Percentiles rank a stretch among this genome's conserved stretches.
Evolutionary conservation across 2,113 vertebrate genomes (phyloP).

Genomic region (Myodes glareolus): DNA sequence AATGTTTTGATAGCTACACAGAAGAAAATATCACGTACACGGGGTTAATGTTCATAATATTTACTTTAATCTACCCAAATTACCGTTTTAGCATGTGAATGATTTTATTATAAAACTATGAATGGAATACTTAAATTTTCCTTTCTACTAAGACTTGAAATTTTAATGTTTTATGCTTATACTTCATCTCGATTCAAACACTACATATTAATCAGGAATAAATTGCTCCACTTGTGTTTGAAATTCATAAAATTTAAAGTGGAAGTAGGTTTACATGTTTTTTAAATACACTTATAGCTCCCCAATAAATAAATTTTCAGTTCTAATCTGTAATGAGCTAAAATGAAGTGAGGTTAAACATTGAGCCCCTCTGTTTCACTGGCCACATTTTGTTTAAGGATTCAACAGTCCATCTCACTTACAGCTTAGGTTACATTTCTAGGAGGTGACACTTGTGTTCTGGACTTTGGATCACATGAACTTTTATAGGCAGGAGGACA

Average conservation of each 20-base stretch:
- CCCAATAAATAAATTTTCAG: neutral
- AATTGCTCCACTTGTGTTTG: neutral
- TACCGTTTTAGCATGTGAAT: neutral
- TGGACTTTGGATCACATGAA: neutral
- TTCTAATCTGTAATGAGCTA: conserved; percentile 12
- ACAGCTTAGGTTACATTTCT: neutral
- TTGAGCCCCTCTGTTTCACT: neutral
- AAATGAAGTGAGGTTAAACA: neutral
- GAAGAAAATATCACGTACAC: neutral
- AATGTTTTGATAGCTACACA: conserved; percentile 10
- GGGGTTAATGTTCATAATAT: conserved; percentile 20
- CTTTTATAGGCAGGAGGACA: neutral
- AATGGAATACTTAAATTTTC: neutral
- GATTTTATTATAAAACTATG: conserved; percentile 33
- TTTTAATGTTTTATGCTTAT: neutral
- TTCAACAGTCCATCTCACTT: neutral
- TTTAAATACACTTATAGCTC: conserved; percentile 25
- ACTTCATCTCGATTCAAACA: neutral
- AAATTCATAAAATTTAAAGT: conserved; percentile 2
- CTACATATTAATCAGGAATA: neutral
- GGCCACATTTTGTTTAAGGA: neutral
- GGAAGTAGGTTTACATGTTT: conserved; percentile 17
- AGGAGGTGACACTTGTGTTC: neutral
- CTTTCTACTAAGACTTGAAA: conserved; percentile 42
- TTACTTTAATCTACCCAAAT: conserved; percentile 8